phyloP scores from a whole-genome alignment of 2,113 vertebrate genomes.

The Podarcis cretensis region DNA sequence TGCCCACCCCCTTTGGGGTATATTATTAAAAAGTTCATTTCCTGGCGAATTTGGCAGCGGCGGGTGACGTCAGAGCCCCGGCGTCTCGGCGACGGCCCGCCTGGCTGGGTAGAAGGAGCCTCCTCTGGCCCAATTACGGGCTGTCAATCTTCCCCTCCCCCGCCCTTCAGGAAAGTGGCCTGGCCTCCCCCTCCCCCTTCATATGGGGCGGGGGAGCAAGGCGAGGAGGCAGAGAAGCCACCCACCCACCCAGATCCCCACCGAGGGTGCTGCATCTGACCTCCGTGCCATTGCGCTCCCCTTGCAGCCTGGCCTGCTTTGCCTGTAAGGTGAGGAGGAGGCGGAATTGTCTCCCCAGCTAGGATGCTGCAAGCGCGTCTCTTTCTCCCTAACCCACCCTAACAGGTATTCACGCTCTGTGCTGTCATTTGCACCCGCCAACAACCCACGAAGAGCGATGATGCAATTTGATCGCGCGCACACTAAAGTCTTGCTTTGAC shows the following conservation, averaged over 20 bases:
- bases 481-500: background rate
- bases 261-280: background rate
- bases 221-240: background rate
- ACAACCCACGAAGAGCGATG: background rate
- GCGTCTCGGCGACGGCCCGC: slow-evolving; percentile 87
- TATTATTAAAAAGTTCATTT: slow-evolving; percentile 85
- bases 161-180: slow-evolving; percentile 16
- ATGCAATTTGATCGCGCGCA: background rate
- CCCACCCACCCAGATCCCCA: background rate
- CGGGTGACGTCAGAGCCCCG: slow-evolving; percentile 87
- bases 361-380: background rate
- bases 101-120: slow-evolving; percentile 68
- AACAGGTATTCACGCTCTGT: background rate
- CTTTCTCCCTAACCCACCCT: background rate
- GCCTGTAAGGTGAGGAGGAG: background rate
- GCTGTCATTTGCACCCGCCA: too few relatives aligned
- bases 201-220: background rate
- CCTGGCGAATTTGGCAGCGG: slow-evolving; percentile 79
- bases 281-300: background rate
- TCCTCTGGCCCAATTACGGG: slow-evolving; percentile 81
- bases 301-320: too few relatives aligned
- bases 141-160: slow-evolving; percentile 77
- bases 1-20: slow-evolving; percentile 48
- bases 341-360: too few relatives aligned
- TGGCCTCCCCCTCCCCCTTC: too few relatives aligned